Conservation (phyloP, 1,140 invertebrate genomes). For the Drosophila prosaltans region DNA sequence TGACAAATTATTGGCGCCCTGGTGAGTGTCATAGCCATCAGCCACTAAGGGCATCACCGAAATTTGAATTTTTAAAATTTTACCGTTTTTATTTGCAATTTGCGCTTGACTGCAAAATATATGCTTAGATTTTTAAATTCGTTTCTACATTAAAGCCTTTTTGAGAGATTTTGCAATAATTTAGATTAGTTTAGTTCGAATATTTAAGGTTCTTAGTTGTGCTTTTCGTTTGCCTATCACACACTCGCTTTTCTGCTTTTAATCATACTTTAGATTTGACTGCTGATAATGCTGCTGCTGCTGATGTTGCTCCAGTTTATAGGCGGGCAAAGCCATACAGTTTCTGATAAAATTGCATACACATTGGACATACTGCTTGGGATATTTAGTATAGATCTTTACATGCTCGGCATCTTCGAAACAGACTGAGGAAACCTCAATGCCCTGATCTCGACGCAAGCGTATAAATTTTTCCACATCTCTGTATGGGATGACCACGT, state of each 20-base stretch:
- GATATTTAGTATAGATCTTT: slow-evolving; percentile 86
- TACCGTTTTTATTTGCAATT: slow-evolving; percentile 17
- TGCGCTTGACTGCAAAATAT: slow-evolving; percentile 31
- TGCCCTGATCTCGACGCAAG: slow-evolving; percentile 85
- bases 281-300: slow-evolving; percentile 17
- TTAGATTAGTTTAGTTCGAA: slow-evolving; percentile 33
- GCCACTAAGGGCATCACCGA: not conserved
- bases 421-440: slow-evolving; percentile 85
- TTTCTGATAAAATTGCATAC: slow-evolving; percentile 86
- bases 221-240: slow-evolving; percentile 16
- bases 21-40: not conserved
- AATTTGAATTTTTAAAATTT: slow-evolving; percentile 15
- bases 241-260: slow-evolving; percentile 24
- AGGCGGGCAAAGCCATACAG: slow-evolving; percentile 82
- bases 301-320: slow-evolving; percentile 21
- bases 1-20: not conserved
- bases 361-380: slow-evolving; percentile 86
- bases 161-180: slow-evolving; percentile 36
- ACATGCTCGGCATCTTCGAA: slow-evolving; percentile 89
- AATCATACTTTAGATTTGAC: slow-evolving; percentile 60
- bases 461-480: slow-evolving; percentile 87
- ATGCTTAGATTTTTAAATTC: slow-evolving; percentile 54
- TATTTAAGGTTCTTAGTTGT: slow-evolving; percentile 26
- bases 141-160: slow-evolving; percentile 60
- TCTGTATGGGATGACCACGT: slow-evolving; percentile 86